phyloP scores from a whole-genome alignment of 2,797 vertebrate species.

The Onychomys torridus region DNA sequence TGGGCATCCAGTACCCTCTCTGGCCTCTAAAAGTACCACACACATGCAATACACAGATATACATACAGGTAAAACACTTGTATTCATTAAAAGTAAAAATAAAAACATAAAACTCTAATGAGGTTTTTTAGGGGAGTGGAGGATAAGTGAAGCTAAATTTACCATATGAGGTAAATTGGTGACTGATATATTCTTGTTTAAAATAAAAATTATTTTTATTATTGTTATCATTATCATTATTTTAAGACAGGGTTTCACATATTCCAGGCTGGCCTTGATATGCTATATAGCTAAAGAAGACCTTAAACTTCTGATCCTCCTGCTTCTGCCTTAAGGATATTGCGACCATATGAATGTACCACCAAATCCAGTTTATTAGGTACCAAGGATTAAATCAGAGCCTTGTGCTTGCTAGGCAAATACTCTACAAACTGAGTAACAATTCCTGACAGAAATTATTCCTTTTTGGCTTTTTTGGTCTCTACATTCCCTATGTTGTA shows the following conservation, averaged over 20 bases:
- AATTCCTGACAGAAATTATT: background rate
- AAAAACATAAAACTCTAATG: background rate
- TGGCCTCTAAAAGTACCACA: background rate
- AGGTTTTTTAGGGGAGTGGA: background rate
- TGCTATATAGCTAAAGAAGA: background rate
- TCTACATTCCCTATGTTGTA: background rate
- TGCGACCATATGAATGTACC: background rate
- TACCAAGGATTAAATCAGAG: background rate
- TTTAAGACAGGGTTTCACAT: background rate
- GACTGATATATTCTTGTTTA: constrained; percentile 13
- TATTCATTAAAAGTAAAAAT: background rate
- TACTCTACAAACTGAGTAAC: background rate
- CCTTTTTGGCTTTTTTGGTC: background rate
- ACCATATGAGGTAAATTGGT: background rate
- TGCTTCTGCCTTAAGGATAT: background rate
- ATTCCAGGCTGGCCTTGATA: background rate
- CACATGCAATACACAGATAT: background rate
- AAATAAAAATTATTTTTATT: constrained; percentile 9
- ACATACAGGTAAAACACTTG: background rate
- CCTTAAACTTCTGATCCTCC: background rate
- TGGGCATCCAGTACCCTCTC: background rate
- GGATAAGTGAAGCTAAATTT: background rate
- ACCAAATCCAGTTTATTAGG: background rate
- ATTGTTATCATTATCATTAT: background rate
- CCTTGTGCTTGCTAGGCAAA: background rate